phyloP scores from a whole-genome alignment of 2,797 vertebrate species.

The Hippoglossus hippoglossus region DNA sequence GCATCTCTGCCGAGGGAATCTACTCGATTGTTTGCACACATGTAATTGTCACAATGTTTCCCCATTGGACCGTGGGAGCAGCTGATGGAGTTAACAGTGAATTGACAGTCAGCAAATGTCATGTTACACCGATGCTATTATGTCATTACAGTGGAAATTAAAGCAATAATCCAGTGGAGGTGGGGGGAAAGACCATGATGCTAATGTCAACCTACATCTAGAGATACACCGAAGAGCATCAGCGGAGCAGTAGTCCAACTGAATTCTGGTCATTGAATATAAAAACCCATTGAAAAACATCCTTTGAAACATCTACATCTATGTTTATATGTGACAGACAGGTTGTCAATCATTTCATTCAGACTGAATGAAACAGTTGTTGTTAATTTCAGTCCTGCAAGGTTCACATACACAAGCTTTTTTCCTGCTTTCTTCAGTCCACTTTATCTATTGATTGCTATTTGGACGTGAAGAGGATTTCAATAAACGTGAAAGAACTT shows the following conservation, averaged over 20 bases:
- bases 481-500: no score
- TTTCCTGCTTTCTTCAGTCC: no score
- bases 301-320: background rate
- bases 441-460: no score
- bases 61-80: conserved; percentile 13
- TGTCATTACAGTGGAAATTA: conserved; percentile 17
- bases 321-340: background rate
- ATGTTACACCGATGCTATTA: conserved; percentile 19
- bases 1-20: conserved; percentile 4
- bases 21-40: conserved; percentile 9
- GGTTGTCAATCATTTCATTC: no score
- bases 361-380: no score
- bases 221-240: conserved; percentile 3
- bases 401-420: no score
- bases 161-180: conserved; percentile 15
- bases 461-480: no score
- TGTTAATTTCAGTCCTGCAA: no score
- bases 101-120: conserved; percentile 27
- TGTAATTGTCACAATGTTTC: conserved; percentile 17
- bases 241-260: background rate
- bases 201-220: conserved; percentile 15
- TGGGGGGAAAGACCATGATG: conserved; percentile 7
- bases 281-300: background rate
- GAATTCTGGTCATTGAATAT: background rate
- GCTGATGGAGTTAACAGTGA: conserved; percentile 28